Base-by-base conservation (phyloP, 1,140 invertebrate genomes). In the Phymorhynchus buccinoides region DNA sequence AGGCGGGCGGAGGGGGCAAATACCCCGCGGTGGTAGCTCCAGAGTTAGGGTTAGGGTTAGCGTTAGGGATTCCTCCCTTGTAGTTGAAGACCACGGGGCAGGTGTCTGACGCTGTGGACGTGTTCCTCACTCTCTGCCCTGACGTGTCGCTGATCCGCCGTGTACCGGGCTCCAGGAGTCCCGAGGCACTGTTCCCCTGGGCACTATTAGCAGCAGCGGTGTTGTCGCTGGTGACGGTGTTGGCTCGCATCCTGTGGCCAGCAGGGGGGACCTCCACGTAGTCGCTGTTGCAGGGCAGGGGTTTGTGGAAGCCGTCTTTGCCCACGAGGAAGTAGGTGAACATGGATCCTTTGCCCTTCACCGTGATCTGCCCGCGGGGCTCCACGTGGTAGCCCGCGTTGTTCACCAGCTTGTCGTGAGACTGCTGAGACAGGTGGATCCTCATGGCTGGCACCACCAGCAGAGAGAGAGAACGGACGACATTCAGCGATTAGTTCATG, bases 281-380 rank as follows among this genome's bases (percentile, higher is more conserved):
- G 52, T 85, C 71, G 27, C 27, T 84, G 71, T 85, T 75, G 77
- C 3, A 14, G 14, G 90, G 91, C 27, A 92, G 75, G 18, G 84
- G 84, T 80, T 90, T 90, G 42, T 86, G 80, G 84, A 89, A 89
- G 6, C 89, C 91, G 39, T 89, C 88, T 56, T 85, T 86, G 18
- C 97, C 97, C 48, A 96, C 93, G 48, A 98, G 94, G 96, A 97
- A 98, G 93, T 97, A 98, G 1, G 97, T 98, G 85, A 96, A 95
- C 96, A 97, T 96, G 91, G 95, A 95, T 52, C 97, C 97, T 94
- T 98, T 98, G 77, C 97, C 97, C 86, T 93, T 92, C 1, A 92
- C 90, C 30, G 80, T 86, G 62, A 90, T 91, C 83, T 91, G 90
- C 14, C 91, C 91, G 9, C 91, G 87, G 44, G 88, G 89, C 9